Percentiles rank a stretch among this genome's conserved stretches.
Conservation (phyloP, 2,797 vertebrate species). For the Enteromius trimaculatus region DNA sequence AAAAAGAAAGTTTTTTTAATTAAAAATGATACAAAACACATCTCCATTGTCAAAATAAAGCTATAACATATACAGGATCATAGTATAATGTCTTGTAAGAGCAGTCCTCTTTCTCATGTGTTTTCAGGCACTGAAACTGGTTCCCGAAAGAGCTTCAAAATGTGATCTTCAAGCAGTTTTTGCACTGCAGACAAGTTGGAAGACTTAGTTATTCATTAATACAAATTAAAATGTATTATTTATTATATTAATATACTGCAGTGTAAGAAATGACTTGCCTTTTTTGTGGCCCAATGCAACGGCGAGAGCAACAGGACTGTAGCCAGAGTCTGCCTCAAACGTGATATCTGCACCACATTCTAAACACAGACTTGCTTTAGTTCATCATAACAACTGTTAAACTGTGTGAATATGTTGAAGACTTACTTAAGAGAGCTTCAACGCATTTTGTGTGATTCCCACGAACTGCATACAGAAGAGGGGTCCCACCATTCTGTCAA, state of each 20-base stretch:
- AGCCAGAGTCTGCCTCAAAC: slow-evolving; percentile 93
- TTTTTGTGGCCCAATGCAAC: slow-evolving; percentile 92
- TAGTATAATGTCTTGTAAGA: background rate
- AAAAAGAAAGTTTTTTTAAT: too few relatives aligned
- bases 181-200: slow-evolving; percentile 79
- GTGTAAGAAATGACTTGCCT: slow-evolving; percentile 69
- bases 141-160: slow-evolving; percentile 84
- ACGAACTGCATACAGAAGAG: slow-evolving; percentile 93
- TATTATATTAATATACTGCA: background rate
- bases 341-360: slow-evolving; percentile 92
- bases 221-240: background rate
- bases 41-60: slow-evolving; percentile 16
- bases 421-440: slow-evolving; percentile 87
- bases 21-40: slow-evolving; percentile 33
- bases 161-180: slow-evolving; percentile 92
- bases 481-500: slow-evolving; percentile 93
- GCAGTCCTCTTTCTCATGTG: background rate
- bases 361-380: slow-evolving; percentile 59
- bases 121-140: background rate
- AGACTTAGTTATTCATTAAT: background rate
- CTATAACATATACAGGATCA: background rate
- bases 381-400: background rate
- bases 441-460: slow-evolving; percentile 95
- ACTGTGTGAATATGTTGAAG: background rate
- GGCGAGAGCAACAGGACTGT: slow-evolving; percentile 94